These are phyloP conservation scores for Metacarcinus magister DNA, from an alignment of 2,888 invertebrate genomes.

Conservation along the genomic window DNA sequence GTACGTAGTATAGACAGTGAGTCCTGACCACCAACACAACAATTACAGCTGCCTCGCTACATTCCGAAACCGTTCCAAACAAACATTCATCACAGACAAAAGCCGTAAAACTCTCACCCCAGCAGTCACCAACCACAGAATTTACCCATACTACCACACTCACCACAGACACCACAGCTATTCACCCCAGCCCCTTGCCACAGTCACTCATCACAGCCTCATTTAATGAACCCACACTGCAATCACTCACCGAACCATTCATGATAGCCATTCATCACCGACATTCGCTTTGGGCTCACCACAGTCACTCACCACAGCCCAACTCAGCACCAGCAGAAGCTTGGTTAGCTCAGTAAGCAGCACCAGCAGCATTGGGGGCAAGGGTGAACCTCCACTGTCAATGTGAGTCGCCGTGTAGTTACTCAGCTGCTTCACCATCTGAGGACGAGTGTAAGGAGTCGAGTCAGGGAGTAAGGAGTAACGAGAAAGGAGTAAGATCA, in stretches of 20 bases:
- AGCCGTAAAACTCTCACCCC: background rate
- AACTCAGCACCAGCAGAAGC: constrained; percentile 54
- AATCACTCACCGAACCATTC: background rate
- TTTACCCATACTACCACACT: background rate
- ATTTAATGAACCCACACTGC: background rate
- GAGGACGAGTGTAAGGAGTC: background rate
- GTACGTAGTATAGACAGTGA: background rate
- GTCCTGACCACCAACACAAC: background rate
- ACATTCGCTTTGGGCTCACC: background rate
- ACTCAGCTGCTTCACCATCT: constrained; percentile 75
- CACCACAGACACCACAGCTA: background rate
- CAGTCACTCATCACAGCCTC: background rate
- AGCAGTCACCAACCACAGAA: background rate
- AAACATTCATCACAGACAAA: background rate
- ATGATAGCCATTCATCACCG: background rate
- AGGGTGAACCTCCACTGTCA: constrained; percentile 35
- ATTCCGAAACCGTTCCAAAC: background rate
- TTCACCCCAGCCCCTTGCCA: background rate
- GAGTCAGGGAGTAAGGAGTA: background rate
- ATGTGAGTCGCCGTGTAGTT: constrained; percentile 57
- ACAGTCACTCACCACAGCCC: constrained; percentile 62
- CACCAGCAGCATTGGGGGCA: constrained; percentile 67
- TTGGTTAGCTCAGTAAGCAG: constrained; percentile 67
- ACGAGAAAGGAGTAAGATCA: background rate
- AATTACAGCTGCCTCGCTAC: background rate